Evolutionary conservation across 2,888 invertebrate species (phyloP).

Genomic region (Trachelus troglodyta): DNA sequence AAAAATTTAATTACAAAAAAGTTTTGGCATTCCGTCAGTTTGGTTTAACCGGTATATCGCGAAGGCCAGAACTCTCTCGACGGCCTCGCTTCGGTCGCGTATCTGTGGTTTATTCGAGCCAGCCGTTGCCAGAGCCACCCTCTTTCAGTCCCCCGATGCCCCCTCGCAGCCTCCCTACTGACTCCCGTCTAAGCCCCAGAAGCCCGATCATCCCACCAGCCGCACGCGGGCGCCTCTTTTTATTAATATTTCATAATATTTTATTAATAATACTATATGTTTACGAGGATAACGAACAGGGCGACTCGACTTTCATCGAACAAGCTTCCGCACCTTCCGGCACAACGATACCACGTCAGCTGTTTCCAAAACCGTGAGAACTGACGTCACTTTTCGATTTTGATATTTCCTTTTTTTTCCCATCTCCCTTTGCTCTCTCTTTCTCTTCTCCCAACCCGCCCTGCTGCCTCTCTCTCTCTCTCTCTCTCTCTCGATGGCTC

Average conservation of each 20-base stretch:
- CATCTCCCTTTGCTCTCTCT: background rate
- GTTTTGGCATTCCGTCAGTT: slow-evolving; percentile 67
- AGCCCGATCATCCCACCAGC: slow-evolving; percentile 19
- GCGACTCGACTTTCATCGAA: too few species aligned
- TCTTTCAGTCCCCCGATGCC: slow-evolving; percentile 18
- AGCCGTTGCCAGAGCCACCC: slow-evolving; percentile 33
- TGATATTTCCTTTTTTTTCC: background rate
- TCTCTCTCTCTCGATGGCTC: slow-evolving; percentile 45
- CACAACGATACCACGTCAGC: too few species aligned
- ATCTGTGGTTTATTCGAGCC: slow-evolving; percentile 62
- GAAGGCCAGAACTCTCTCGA: slow-evolving; percentile 36
- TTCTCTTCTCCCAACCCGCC: background rate
- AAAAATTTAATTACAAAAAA: slow-evolving; percentile 67
- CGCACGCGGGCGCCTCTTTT: slow-evolving; percentile 33
- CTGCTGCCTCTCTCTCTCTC: slow-evolving; percentile 1
- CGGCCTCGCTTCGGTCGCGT: slow-evolving; percentile 47
- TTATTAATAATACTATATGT: slow-evolving; percentile 58
- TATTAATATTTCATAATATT: slow-evolving; percentile 59
- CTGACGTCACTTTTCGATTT: too few species aligned
- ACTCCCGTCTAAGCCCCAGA: slow-evolving; percentile 6
- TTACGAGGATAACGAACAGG: slow-evolving; percentile 27
- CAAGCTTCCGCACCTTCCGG: too few species aligned
- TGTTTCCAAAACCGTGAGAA: too few species aligned
- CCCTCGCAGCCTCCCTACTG: slow-evolving; percentile 1
- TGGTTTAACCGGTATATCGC: slow-evolving; percentile 56